Evolutionary conservation across 2,113 vertebrate genomes (phyloP).

Genomic region (Callithrix jacchus): DNA sequence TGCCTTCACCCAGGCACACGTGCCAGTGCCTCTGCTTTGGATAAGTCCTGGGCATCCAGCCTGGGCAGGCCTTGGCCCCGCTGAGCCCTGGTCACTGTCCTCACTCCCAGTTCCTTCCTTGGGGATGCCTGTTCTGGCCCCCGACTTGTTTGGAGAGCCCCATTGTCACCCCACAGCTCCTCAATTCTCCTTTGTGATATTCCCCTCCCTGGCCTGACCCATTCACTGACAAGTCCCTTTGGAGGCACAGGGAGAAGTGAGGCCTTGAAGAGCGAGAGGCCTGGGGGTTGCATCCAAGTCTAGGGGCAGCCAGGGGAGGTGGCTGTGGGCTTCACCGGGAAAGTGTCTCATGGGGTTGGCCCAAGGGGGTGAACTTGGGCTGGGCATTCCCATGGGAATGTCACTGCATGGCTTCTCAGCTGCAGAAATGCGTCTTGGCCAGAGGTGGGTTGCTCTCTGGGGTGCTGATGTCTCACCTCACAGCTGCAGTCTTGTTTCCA

Average conservation of each 20-base stretch:
- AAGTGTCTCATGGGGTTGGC: neutral
- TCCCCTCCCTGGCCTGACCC: neutral
- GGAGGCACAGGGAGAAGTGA: neutral
- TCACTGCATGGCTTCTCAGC: neutral
- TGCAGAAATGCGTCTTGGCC: neutral
- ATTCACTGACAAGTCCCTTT: neutral
- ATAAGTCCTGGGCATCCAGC: neutral
- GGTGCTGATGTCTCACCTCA: neutral
- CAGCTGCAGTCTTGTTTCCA: neutral
- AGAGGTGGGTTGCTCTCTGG: neutral
- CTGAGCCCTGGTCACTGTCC: no score
- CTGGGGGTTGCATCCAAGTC: neutral
- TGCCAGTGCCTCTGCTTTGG: neutral
- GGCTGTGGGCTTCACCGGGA: neutral
- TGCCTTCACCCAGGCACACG: fast-evolving
- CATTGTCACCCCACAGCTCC: fast-evolving
- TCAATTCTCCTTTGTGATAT: neutral
- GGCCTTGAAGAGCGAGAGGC: neutral
- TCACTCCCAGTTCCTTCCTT: neutral
- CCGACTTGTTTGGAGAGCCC: neutral
- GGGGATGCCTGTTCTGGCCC: neutral
- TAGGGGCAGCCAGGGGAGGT: neutral
- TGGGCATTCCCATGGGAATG: no score
- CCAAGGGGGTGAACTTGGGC: neutral
- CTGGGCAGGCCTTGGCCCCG: neutral